Evolutionary conservation across 2,113 vertebrate genomes (phyloP).

Genomic region (Protomyctophum bolini): DNA sequence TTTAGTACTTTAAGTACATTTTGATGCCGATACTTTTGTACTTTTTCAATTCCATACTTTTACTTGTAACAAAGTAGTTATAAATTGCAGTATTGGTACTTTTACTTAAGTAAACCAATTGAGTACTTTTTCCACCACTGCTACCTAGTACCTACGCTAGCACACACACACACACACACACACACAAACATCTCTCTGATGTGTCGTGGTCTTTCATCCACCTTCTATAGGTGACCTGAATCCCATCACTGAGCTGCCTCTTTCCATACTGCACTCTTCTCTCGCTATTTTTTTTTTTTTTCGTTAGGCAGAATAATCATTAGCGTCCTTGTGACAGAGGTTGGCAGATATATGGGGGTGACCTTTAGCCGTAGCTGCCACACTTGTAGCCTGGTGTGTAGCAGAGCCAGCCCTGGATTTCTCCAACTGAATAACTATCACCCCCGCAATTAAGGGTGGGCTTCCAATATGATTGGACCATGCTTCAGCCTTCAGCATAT

Average conservation of each 20-base stretch:
- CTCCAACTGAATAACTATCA: slow-evolving; percentile 74
- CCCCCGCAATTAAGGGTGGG: slow-evolving; percentile 13
- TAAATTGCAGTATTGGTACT: too few relatives aligned
- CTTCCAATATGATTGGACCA: slow-evolving; percentile 50
- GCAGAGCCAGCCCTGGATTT: slow-evolving; percentile 61
- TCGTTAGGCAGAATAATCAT: slow-evolving; percentile 47
- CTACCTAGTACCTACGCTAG: too few relatives aligned
- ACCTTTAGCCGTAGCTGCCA: slow-evolving; percentile 71
- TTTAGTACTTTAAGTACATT: too few relatives aligned
- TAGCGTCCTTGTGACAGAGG: slow-evolving; percentile 60
- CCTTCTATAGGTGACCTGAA: slow-evolving; percentile 33
- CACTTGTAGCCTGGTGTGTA: slow-evolving; percentile 47
- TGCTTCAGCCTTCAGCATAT: too few relatives aligned
- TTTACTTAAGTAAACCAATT: too few relatives aligned
- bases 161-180: too few relatives aligned
- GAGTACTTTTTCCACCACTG: too few relatives aligned
- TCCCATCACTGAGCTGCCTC: slow-evolving; percentile 23
- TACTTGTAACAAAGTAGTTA: too few relatives aligned
- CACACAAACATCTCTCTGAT: background rate
- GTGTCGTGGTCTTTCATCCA: slow-evolving; percentile 31
- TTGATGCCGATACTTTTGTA: too few relatives aligned
- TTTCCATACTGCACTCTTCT: slow-evolving; percentile 30
- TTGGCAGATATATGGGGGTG: slow-evolving; percentile 71
- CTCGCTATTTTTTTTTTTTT: too few relatives aligned
- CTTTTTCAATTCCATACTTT: too few relatives aligned